phyloP scores from a whole-genome alignment of 2,113 vertebrate species.

The Hemiscyllium ocellatum region DNA sequence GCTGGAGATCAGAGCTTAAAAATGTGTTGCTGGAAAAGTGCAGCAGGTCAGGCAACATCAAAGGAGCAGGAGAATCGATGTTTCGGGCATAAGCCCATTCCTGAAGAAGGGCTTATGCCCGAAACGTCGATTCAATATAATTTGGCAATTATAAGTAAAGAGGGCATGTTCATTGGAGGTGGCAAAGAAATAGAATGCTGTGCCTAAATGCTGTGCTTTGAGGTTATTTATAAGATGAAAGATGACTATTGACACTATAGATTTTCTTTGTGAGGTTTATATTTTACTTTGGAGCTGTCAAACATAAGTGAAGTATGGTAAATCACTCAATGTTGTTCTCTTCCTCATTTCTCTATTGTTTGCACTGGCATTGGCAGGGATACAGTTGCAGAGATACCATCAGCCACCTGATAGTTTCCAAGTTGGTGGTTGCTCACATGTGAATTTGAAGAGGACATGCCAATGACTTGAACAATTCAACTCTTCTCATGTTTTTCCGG shows the following conservation, averaged over 20 bases:
- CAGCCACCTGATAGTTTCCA: neutral
- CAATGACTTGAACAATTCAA: neutral
- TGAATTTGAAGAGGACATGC: neutral
- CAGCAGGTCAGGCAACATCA: no score
- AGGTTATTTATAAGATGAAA: neutral
- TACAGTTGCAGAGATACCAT: neutral
- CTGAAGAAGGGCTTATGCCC: no score
- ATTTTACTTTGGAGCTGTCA: neutral
- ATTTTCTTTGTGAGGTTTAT: neutral
- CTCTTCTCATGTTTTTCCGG: no score
- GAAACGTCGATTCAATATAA: neutral
- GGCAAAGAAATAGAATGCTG: neutral
- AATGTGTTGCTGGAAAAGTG: no score
- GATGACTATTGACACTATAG: neutral
- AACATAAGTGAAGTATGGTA: neutral
- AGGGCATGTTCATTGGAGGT: neutral
- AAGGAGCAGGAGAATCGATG: no score
- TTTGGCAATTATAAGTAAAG: neutral
- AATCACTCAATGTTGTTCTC: neutral
- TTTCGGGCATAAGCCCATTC: no score
- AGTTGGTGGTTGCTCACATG: neutral
- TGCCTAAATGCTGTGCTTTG: neutral
- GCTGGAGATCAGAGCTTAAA: no score
- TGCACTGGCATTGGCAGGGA: neutral
- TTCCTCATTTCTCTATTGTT: neutral